A percentile compares a stretch with the other conserved stretches of the same genome.
Evolutionary conservation across 1,140 invertebrate genomes (phyloP).

Genomic region (Mya arenaria): DNA sequence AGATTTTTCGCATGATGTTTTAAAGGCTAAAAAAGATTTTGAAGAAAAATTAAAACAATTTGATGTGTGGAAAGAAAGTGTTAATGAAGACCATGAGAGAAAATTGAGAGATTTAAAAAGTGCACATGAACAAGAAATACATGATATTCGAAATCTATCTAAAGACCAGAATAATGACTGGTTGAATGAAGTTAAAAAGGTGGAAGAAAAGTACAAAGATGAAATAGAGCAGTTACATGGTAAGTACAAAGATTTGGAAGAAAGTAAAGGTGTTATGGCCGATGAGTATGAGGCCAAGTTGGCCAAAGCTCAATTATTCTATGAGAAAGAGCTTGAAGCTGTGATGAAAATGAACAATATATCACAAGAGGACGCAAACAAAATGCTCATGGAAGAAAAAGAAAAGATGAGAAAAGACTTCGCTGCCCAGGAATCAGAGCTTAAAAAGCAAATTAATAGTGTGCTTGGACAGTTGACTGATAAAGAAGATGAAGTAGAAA

Average conservation of each 20-base stretch:
- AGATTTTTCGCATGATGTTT: slow-evolving; percentile 75
- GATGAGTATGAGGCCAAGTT: slow-evolving; percentile 79
- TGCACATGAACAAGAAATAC: slow-evolving; percentile 73
- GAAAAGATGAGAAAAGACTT: slow-evolving; percentile 76
- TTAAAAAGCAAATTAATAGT: slow-evolving; percentile 75
- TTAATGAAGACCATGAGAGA: slow-evolving; percentile 70
- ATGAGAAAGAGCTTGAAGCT: slow-evolving; percentile 79
- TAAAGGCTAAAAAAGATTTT: slow-evolving; percentile 75
- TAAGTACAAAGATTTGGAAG: slow-evolving; percentile 61
- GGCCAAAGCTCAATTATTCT: slow-evolving; percentile 77
- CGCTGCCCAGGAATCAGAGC: slow-evolving; percentile 67
- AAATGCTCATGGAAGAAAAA: slow-evolving; percentile 66
- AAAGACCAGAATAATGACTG: slow-evolving; percentile 67
- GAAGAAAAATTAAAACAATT: slow-evolving; percentile 75
- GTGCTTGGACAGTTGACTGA: slow-evolving; percentile 72
- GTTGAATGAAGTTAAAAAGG: slow-evolving; percentile 69
- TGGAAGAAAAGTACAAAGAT: slow-evolving; percentile 71
- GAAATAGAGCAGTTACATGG: slow-evolving; percentile 70
- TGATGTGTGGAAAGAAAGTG: slow-evolving; percentile 68
- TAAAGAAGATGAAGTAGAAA: slow-evolving; percentile 74
- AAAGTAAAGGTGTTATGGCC: slow-evolving; percentile 70
- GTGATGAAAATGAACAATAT: slow-evolving; percentile 67
- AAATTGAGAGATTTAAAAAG: slow-evolving; percentile 71
- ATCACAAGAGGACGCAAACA: slow-evolving; percentile 62
- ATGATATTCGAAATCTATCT: slow-evolving; percentile 67